Conservation (phyloP, 2,797 vertebrate genomes). For the Euthynnus affinis region DNA sequence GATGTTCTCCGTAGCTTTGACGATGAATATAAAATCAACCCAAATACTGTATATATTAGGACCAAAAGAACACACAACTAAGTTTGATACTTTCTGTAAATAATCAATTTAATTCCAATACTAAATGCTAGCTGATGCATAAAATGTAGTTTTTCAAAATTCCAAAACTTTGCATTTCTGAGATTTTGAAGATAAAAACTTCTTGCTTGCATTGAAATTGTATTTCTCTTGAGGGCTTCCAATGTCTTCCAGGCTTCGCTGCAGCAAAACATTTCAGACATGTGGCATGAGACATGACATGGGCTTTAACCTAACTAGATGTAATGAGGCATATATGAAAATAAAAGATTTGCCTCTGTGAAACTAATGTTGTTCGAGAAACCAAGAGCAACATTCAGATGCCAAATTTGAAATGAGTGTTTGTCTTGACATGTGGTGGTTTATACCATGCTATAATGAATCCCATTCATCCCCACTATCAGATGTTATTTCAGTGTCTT, state of each 20-base stretch:
- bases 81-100: background rate
- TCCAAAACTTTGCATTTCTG: background rate
- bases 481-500: background rate
- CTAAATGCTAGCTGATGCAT: background rate
- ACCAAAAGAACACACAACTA: background rate
- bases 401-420: background rate
- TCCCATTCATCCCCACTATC: background rate
- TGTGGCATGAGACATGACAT: background rate
- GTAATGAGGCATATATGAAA: background rate
- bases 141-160: background rate
- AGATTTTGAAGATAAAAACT: background rate
- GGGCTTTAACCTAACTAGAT: conserved; percentile 16
- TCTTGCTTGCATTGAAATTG: background rate
- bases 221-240: background rate
- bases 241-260: background rate
- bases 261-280: conserved; percentile 9
- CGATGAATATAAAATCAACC: conserved; percentile 25
- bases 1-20: conserved; percentile 18
- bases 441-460: background rate
- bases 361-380: conserved; percentile 7
- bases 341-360: background rate
- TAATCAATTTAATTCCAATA: background rate
- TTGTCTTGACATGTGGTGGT: background rate
- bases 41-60: background rate
- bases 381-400: background rate